A percentile compares a stretch with the other conserved stretches of the same genome.
These are phyloP conservation scores for Diadegma fenestrale DNA, from an alignment of 2,888 invertebrate genomes.

Conservation along the genomic window DNA sequence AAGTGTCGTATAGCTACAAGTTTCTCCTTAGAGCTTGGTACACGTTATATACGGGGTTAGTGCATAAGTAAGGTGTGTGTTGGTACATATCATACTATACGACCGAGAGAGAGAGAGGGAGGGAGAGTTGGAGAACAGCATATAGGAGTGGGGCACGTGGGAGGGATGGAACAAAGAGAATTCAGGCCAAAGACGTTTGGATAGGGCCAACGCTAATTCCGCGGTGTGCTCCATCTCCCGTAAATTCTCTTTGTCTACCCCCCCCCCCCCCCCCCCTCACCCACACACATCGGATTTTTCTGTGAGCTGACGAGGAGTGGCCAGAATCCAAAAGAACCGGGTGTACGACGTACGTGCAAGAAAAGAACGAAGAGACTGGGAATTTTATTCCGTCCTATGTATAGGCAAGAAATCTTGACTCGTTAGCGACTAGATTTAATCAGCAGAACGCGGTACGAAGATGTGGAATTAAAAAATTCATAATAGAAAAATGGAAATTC, in stretches of 20 bases:
- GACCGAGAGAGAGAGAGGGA: neutral
- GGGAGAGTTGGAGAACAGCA: conserved; percentile 6
- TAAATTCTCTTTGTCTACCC: neutral
- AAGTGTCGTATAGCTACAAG: neutral
- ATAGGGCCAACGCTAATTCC: conserved; percentile 63
- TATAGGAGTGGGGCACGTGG: conserved; percentile 51
- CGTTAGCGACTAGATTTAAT: conserved; percentile 1
- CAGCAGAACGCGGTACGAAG: neutral
- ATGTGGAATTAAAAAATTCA: neutral
- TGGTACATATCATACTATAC: neutral
- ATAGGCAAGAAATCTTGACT: neutral
- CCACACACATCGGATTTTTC: neutral
- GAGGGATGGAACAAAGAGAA: conserved; percentile 63
- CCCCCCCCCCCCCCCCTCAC: neutral
- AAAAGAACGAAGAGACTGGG: conserved; percentile 1
- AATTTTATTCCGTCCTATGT: neutral
- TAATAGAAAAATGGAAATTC: neutral
- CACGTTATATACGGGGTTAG: neutral
- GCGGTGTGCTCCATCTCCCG: conserved; percentile 20
- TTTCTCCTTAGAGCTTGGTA: conserved; percentile 22
- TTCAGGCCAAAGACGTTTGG: conserved; percentile 64
- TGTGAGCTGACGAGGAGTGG: neutral
- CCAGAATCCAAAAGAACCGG: conserved; percentile 8
- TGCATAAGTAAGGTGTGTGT: neutral
- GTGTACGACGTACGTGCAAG: conserved; percentile 8